Conservation (phyloP, 2,797 vertebrate species). For the Chrysocyon brachyurus region DNA sequence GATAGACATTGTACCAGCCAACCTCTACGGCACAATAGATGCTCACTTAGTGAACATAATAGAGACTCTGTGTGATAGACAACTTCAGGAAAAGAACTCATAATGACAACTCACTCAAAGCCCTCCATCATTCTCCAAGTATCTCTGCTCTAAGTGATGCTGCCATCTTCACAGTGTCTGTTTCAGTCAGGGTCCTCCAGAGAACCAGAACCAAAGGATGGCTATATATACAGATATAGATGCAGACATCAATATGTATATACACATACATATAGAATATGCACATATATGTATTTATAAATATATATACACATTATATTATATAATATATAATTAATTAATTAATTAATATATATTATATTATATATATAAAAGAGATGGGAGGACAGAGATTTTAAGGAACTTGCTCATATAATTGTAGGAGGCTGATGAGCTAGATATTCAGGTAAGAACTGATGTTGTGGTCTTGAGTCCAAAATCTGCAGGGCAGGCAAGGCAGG, state of each 20-base stretch:
- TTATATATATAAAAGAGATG: too few relatives aligned
- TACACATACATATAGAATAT: not conserved
- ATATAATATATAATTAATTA: too few relatives aligned
- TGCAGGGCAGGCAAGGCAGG: not conserved
- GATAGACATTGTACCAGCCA: not conserved
- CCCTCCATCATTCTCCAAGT: not conserved
- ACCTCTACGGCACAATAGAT: not conserved
- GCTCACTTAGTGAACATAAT: not conserved
- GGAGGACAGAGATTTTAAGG: not conserved
- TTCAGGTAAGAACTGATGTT: not conserved
- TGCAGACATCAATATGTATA: not conserved
- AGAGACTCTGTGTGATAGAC: not conserved
- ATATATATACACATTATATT: too few relatives aligned
- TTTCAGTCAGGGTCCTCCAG: not conserved
- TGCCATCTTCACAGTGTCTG: not conserved
- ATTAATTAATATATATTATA: too few relatives aligned
- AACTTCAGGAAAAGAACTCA: not conserved
- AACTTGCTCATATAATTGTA: not conserved
- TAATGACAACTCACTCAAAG: slow-evolving; percentile 12
- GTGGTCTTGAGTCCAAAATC: not conserved
- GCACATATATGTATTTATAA: not conserved
- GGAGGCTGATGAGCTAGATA: not conserved
- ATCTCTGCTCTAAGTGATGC: not conserved
- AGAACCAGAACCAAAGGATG: not conserved
- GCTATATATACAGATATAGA: not conserved